Base-by-base conservation (phyloP, 2,797 vertebrate genomes). In the Sebastes nivosus region DNA sequence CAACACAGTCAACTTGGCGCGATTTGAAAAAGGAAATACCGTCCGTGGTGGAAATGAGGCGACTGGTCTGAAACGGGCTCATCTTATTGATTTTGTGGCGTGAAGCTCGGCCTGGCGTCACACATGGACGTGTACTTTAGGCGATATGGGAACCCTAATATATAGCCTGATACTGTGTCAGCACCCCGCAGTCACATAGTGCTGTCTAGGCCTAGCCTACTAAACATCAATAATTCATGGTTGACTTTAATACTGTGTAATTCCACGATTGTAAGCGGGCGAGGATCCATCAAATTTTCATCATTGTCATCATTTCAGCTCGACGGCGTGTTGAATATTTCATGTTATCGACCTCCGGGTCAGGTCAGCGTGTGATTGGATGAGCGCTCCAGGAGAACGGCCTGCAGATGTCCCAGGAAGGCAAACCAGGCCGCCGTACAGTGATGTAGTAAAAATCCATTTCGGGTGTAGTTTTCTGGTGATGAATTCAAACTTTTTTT, bases 361-460 rank as follows among this genome's bases (percentile, higher is more conserved):
- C 85, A 83, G 91, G 89, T 79, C 88, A 80, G 83, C 72, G 30
- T 91, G 89, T 93, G 93, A 92, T 94, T 90, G 89, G 89, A 83
- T 80, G 92, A 92, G 85, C 70, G 77, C 88, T 90, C 87, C 87
- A 55, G 78, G 86, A 84, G 76, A 89, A 83, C 57, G 75, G 79
- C 80, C 84, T 72, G 83, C 88, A 86, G 87, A 72, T 55, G 91
- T 92, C 90, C 82, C 74, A 5, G 36, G 82, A 42, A 83, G 77
- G 82, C 84, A 73, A 87, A 80, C 81, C 84, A n/a, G 63, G 78
- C 77, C 46, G 77, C 83, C 78, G 61, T 67, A 20, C 13, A 2
- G 78, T 36, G 73, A 84, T 13, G 83, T 84, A 58, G 86, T 81
- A 91, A 89, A 94, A 95, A 96, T 97, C 97, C 96, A 95, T 94